Evolutionary conservation across 2,888 invertebrate genomes (phyloP), one percentile per base, ranked within the genome.

Genomic region (Pycnomerus fuliginosus): DNA sequence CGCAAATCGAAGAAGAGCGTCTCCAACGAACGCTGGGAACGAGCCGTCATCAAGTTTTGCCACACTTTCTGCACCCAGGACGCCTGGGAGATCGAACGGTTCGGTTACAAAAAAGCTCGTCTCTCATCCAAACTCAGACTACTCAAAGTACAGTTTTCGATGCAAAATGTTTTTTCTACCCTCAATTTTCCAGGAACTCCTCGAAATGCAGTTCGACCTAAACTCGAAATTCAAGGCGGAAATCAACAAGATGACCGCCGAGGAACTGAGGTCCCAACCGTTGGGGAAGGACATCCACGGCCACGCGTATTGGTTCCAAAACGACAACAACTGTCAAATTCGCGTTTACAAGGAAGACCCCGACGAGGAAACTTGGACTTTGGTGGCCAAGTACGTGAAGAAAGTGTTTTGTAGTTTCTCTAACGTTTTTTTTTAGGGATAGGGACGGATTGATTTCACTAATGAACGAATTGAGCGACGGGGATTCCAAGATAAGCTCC

Each of bases 331-430:
- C 45, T 87, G 90, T 60, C 93, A 94, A 72, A 77, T 98, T 49
- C 80, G 93, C 52, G 83, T 99, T 30, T 99, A 95, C 72, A 85
- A 89, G 65, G 98, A 98, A 73, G 95, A 98, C 67, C 82, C 89
- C 54, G 97, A 98, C 72, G 97, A 98, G 68, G 94, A 97, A 69
- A 90, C 90, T 8, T 96, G 95, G 95, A 85, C 88, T 66, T 79
- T 95, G 29, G 87, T 96, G 49, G 95, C 94, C 49, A 87, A 83
- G 89, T 90, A 74, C 71, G 73, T 68, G 3, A n/a, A n/a, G n/a
- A n/a, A n/a, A 16, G 17, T 13, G 11, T 31, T 3, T 16, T 31
- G 31, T 10, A 7, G 8, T 25, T 25, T 4, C 11, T 30, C 41
- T 48, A 22, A 22, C 16, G 5, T 22, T 16, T 35, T 30, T 29